These are phyloP conservation scores for Sphaerodactylus townsendi DNA, from an alignment of 2,113 vertebrate genomes.

Conservation along the genomic window DNA sequence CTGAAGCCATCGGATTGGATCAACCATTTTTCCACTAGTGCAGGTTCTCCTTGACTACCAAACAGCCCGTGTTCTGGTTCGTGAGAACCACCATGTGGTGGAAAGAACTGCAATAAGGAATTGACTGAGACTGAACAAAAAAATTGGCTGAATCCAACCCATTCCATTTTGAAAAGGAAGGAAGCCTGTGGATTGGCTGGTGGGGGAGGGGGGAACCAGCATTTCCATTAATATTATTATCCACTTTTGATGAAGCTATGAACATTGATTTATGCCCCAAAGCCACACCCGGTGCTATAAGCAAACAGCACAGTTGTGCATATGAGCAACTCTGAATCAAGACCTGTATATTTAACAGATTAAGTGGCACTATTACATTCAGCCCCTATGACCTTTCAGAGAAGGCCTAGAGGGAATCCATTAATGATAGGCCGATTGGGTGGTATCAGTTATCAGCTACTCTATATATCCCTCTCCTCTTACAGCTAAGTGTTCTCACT, in stretches of 20 bases:
- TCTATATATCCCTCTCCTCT: no score
- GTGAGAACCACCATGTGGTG: no score
- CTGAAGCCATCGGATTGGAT: no score
- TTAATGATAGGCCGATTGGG: slow-evolving; percentile 37
- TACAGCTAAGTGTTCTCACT: no score
- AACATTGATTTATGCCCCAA: background rate
- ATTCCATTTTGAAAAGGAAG: background rate
- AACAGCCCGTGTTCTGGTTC: no score
- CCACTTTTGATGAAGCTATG: background rate
- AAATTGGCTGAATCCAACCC: background rate
- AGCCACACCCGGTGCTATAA: background rate
- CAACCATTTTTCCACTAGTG: no score
- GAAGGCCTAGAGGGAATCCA: slow-evolving; percentile 36
- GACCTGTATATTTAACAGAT: slow-evolving; percentile 21
- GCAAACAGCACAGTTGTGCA: background rate
- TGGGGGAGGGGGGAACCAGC: no score
- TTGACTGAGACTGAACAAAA: no score
- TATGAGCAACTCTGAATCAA: background rate
- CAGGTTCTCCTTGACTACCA: no score
- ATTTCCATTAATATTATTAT: background rate
- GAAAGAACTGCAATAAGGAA: no score
- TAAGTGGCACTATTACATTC: slow-evolving; percentile 45
- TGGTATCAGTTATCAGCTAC: slow-evolving; percentile 38
- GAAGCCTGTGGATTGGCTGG: background rate
- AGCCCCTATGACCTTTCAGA: slow-evolving; percentile 57